A percentile compares a stretch with the other conserved stretches of the same genome.
These are phyloP conservation scores for Drosophila orena DNA, from an alignment of 1,140 invertebrate genomes.

Conservation along the genomic window DNA sequence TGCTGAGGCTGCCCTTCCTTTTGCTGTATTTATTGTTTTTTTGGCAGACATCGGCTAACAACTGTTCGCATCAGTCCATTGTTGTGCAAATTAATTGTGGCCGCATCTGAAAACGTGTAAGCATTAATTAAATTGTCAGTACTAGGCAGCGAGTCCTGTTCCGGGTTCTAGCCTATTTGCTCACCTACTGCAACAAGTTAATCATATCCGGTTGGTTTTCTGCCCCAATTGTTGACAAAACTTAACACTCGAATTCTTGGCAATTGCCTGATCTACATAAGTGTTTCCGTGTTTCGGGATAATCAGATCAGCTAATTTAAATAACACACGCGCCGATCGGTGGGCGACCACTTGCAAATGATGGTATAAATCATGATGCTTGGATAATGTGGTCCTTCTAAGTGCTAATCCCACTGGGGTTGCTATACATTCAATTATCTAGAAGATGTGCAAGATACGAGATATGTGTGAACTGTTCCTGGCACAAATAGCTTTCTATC, in stretches of 20 bases:
- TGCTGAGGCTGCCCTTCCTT: slow-evolving; percentile 35
- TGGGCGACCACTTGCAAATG: too few relatives aligned
- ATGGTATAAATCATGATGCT: not conserved
- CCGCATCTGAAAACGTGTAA: slow-evolving; percentile 9
- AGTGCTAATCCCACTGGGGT: too few relatives aligned
- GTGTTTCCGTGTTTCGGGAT: slow-evolving; percentile 3
- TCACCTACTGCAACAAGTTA: slow-evolving; percentile 15
- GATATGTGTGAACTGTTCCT: not conserved
- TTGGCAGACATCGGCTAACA: slow-evolving; percentile 78
- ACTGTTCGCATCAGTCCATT: slow-evolving; percentile 83
- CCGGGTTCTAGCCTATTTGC: slow-evolving; percentile 4
- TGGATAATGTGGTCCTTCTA: too few relatives aligned
- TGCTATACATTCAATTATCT: not conserved
- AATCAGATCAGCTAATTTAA: not conserved
- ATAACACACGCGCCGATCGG: not conserved
- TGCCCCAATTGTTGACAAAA: slow-evolving; percentile 5
- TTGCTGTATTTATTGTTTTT: slow-evolving; percentile 29
- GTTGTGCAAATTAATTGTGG: slow-evolving; percentile 66
- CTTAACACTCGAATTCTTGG: slow-evolving; percentile 15
- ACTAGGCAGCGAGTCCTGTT: slow-evolving; percentile 29
- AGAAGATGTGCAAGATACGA: not conserved
- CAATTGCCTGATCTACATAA: not conserved
- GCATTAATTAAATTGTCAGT: slow-evolving; percentile 53
- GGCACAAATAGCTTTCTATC: not conserved
- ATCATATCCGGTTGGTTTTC: slow-evolving; percentile 1